phyloP scores from a whole-genome alignment of 1,140 invertebrate species.

The Yoshiicerus persimilis region DNA sequence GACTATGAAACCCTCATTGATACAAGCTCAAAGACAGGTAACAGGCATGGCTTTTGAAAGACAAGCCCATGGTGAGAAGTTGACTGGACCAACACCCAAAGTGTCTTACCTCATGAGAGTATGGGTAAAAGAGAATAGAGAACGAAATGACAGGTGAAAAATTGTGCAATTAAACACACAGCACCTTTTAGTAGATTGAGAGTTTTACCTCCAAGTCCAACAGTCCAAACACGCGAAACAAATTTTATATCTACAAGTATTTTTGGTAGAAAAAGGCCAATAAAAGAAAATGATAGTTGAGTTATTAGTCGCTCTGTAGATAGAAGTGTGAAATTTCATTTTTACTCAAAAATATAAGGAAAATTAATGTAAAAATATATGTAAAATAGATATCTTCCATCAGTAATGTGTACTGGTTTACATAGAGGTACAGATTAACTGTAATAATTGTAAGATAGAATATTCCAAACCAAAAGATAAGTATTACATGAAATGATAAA shows the following conservation, averaged over 20 bases:
- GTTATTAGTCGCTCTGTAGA: too few relatives aligned
- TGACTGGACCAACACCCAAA: constrained; percentile 31
- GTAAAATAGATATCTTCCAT: too few relatives aligned
- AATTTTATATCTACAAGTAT: not conserved
- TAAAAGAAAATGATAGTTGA: too few relatives aligned
- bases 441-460: too few relatives aligned
- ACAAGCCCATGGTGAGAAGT: not conserved
- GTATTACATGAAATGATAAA: too few relatives aligned
- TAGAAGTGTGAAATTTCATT: too few relatives aligned
- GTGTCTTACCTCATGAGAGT: constrained; percentile 25
- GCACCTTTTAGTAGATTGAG: constrained; percentile 32
- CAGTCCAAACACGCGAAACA: not conserved
- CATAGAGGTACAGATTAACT: too few relatives aligned
- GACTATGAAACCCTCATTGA: not conserved
- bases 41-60: not conserved
- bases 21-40: not conserved
- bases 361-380: too few relatives aligned
- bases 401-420: too few relatives aligned
- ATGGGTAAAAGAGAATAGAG: constrained; percentile 20
- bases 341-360: too few relatives aligned
- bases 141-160: constrained; percentile 43
- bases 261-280: too few relatives aligned
- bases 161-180: constrained; percentile 42
- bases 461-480: too few relatives aligned
- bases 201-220: not conserved